A percentile compares a stretch with the other conserved stretches of the same genome.
Evolutionary conservation across 2,113 vertebrate species (phyloP).

Genomic region (Origma solitaria): DNA sequence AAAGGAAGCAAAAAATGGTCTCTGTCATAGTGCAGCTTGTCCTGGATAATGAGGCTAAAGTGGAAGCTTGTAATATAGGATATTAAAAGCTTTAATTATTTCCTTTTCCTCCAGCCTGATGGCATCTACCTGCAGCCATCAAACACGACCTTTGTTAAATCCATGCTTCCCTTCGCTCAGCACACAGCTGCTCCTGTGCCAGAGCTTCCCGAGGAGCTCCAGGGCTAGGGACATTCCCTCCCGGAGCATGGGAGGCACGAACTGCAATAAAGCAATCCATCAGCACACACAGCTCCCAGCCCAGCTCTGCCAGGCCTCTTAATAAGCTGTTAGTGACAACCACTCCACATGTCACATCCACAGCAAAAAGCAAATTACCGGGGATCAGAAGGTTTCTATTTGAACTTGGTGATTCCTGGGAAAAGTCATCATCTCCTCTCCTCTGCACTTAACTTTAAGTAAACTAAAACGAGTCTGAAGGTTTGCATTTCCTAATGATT

Average conservation of each 20-base stretch:
- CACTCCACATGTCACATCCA: not conserved
- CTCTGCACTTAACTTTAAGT: not conserved
- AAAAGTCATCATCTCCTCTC: not conserved
- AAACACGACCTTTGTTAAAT: not conserved
- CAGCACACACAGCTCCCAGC: not conserved
- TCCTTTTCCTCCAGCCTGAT: not conserved
- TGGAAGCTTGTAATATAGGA: not conserved
- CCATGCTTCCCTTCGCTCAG: not conserved
- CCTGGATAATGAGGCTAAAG: not conserved
- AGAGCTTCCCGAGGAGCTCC: not conserved
- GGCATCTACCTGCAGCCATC: not conserved
- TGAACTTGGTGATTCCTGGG: not conserved
- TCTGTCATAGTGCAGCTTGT: not conserved
- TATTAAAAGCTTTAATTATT: constrained; percentile 26
- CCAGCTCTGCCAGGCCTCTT: not conserved
- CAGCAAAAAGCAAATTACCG: not conserved
- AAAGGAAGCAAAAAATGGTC: not conserved
- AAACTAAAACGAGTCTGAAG: not conserved
- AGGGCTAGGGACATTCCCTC: not conserved
- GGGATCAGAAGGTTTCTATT: not conserved
- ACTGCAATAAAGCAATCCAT: not conserved
- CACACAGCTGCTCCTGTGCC: rapidly evolving
- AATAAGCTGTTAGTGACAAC: not conserved
- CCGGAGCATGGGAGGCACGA: rapidly evolving
- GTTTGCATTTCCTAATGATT: not conserved